These are phyloP conservation scores for Criorhina ranunculi DNA, from an alignment of 2,888 invertebrate species.

Conservation along the genomic window DNA sequence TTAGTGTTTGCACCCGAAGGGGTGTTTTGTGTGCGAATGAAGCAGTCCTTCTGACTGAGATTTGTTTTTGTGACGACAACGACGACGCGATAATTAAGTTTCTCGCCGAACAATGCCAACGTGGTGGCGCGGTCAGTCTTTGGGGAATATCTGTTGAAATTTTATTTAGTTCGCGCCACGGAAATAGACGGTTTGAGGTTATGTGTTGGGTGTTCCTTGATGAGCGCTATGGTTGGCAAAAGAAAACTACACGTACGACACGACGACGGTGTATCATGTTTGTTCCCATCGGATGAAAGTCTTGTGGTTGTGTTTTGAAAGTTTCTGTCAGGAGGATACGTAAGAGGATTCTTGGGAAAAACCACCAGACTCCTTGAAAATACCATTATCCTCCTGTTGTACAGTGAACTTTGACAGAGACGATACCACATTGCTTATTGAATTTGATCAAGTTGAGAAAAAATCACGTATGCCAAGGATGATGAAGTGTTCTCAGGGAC, in stretches of 20 bases:
- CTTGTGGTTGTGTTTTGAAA: not conserved
- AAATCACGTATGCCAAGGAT: no score
- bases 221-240: not conserved
- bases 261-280: not conserved
- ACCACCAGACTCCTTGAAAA: not conserved
- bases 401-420: not conserved
- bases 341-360: constrained; percentile 2
- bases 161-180: constrained; percentile 3
- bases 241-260: not conserved
- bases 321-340: not conserved
- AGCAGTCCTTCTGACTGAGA: constrained; percentile 32
- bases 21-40: constrained; percentile 42
- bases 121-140: constrained; percentile 41
- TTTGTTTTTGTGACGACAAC: constrained; percentile 24
- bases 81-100: constrained; percentile 65
- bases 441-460: not conserved
- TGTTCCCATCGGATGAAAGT: not conserved
- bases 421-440: not conserved
- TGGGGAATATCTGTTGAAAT: constrained; percentile 11
- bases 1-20: constrained; percentile 39
- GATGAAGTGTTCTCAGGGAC: no score
- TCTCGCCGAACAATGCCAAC: constrained; percentile 45
- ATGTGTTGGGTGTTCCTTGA: not conserved
- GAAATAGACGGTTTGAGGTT: constrained; percentile 11
- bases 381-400: not conserved